phyloP scores from a whole-genome alignment of 2,888 invertebrate species.

The Melanchra persicariae region DNA sequence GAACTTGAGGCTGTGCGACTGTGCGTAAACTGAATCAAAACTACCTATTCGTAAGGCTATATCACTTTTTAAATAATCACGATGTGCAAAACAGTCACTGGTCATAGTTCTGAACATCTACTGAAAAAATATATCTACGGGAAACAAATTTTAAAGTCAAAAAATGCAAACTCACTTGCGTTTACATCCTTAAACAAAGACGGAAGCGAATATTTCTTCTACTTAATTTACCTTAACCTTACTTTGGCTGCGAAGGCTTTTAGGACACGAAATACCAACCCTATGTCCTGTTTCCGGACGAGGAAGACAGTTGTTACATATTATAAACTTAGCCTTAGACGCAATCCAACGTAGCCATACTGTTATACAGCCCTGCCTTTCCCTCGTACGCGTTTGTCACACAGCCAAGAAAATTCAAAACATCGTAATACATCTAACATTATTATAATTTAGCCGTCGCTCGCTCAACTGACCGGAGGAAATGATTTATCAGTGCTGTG shows the following conservation, averaged over 20 bases:
- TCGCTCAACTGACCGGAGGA: constrained; percentile 74
- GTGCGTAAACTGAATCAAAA: neutral
- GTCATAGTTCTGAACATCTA: no score
- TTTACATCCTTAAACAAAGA: neutral
- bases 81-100: no score
- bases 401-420: constrained; percentile 18
- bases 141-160: neutral
- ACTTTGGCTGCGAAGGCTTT: neutral
- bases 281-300: constrained; percentile 16
- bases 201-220: neutral
- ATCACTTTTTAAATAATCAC: no score
- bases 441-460: constrained; percentile 60
- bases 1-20: no score
- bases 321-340: neutral
- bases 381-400: neutral
- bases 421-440: constrained; percentile 44
- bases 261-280: neutral
- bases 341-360: neutral
- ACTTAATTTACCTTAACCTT: neutral
- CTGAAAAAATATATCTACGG: neutral
- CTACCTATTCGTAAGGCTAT: no score
- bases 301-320: constrained; percentile 1
- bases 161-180: neutral
- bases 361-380: neutral
- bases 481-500: constrained; percentile 86